Evolutionary conservation across 2,888 invertebrate species (phyloP).

Genomic region (Phyllotreta striolata): DNA sequence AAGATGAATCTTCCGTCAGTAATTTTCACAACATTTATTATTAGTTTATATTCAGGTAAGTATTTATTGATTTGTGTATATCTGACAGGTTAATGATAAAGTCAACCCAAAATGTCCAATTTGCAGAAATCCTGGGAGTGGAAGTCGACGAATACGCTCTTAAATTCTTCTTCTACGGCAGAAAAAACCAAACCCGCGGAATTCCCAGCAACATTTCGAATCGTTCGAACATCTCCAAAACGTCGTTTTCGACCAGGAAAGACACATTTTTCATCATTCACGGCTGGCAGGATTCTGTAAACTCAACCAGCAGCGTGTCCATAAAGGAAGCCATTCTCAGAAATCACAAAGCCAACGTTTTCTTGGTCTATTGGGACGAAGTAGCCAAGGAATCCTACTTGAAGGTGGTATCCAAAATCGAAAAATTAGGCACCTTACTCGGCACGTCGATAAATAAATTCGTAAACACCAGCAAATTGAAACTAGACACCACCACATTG

Average conservation of each 20-base stretch:
- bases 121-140: no score
- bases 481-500: conserved; percentile 31
- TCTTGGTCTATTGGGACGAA: conserved; percentile 54
- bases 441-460: conserved; percentile 43
- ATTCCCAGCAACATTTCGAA: conserved; percentile 4
- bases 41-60: no score
- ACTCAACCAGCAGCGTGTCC: conserved; percentile 43
- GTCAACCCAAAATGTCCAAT: no score
- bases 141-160: neutral
- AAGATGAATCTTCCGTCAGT: no score
- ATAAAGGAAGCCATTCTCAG: conserved; percentile 47
- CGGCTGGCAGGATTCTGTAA: conserved; percentile 50
- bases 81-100: no score
- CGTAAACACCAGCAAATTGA: conserved; percentile 27
- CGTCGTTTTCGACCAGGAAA: conserved; percentile 43
- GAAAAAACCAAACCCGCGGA: neutral
- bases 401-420: conserved; percentile 35
- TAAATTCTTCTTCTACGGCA: conserved; percentile 2
- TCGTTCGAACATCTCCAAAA: conserved; percentile 6
- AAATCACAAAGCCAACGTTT: conserved; percentile 50
- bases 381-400: conserved; percentile 12
- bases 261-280: conserved; percentile 53
- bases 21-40: no score
- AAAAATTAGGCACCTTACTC: conserved; percentile 44
- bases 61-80: no score